These are phyloP conservation scores for Polia nebulosa DNA, from an alignment of 2,888 invertebrate genomes.

Conservation along the genomic window DNA sequence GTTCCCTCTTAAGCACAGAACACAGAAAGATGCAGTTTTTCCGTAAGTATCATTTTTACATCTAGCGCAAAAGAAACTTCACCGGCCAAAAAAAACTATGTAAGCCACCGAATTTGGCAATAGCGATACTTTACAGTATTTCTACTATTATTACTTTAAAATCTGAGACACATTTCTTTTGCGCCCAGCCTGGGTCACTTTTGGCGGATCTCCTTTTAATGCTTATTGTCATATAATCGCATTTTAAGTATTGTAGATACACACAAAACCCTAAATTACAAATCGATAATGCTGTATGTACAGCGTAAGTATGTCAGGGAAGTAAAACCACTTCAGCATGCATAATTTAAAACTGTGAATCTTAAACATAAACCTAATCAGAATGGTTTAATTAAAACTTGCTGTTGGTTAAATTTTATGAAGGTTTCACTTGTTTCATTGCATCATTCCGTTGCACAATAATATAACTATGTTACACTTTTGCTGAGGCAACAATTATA, in stretches of 20 bases:
- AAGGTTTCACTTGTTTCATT: constrained; percentile 33
- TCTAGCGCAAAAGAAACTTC: no score
- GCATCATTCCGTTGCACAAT: constrained; percentile 39
- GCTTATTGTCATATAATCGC: constrained; percentile 31
- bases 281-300: neutral
- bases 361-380: constrained; percentile 30
- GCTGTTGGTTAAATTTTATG: constrained; percentile 38
- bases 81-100: no score
- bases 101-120: no score
- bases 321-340: constrained; percentile 30
- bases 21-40: no score
- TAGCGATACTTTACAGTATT: no score
- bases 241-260: constrained; percentile 20
- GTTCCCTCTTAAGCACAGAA: no score
- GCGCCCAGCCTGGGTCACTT: no score
- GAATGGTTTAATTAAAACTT: constrained; percentile 42
- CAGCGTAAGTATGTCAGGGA: constrained; percentile 30
- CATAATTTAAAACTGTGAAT: constrained; percentile 26
- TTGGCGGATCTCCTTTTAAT: no score
- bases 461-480: constrained; percentile 7
- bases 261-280: neutral
- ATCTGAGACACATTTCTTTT: no score
- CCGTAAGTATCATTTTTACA: no score
- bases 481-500: constrained; percentile 9
- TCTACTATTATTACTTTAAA: no score